Evolutionary conservation across 1,140 invertebrate genomes (phyloP), one percentile per base, ranked within the genome.

Genomic region (Limonius californicus): DNA sequence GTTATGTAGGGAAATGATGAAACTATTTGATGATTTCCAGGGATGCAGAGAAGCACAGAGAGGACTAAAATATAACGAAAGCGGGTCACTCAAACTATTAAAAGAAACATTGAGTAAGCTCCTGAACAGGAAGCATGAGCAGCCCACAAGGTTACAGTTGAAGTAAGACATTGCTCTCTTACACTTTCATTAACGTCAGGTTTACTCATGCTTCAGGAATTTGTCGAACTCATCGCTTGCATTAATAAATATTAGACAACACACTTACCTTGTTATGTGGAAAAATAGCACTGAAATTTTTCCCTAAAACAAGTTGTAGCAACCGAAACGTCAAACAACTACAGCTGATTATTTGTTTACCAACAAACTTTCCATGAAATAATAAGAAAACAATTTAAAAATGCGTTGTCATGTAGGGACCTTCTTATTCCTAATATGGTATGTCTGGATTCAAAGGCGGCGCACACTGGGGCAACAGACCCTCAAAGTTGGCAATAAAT

Each of bases 281-380:
- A 54, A 55, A 55, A 27, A 9, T 54, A 54, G 54, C 14, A 61
- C 59, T 15, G 20, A 61, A 61, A 61, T 54, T 61, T 61, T 54
- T 54, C 50, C 23, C 27, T 47, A 30, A 27, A 42, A 54, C 20
- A 18, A 54, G 21, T 23, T 45, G 6, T 45, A 59, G 15, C 30
- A 30, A 27, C n/a, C 47, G 27, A 21, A 54, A 54, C 20, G 53
- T 54, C 59, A 61, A 61, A 35, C 21, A n/a, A 61, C 27, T 50
- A 21, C 59, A 61, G 59, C 59, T 61, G 59, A 61, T 61, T 61
- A 45, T 61, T 61, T 61, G 59, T 61, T 61, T 61, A 61, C 59
- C 59, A 61, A 61, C 59, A 61, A 61, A 61, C 35, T 39, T 39
- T 27, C 23, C 3, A 39, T 12, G 11, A 39, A 39, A 39, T 12